Base-by-base conservation (phyloP, 2,113 vertebrate species). In the Saccopteryx leptura region DNA sequence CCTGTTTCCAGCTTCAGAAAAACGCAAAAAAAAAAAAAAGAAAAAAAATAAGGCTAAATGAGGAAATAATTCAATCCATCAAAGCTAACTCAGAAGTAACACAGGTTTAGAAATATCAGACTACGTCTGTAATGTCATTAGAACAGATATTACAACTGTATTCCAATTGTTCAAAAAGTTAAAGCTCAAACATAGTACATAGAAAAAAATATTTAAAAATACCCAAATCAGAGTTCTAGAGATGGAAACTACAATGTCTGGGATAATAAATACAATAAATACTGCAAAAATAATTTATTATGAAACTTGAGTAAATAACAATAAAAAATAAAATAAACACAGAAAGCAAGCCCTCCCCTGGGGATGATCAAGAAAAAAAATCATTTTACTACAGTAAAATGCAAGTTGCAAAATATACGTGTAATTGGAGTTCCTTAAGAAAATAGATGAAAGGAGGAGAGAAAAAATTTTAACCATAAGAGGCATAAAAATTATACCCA, bases 301-400 rank as follows among this genome's bases (percentile, higher is more conserved):
- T 13, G 13, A 0, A 68, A 48, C 8, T 58, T 18, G 15, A 89
- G 7, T 4, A 15, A 54, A 24, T 56, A 79, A 2, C 5, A 93
- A 80, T 12, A 33, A 72, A 89, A 90, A 54, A 78, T 93, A 18
- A 84, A n/a, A 89, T 15, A 93, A 90, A 54, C 5, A 54, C 13
- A 56, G 9, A 84, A 46, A 58, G 24, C 82, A 61, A 15, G 52
- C 4, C 4, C 7, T 61, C 7, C 12, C 6, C 19, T 48, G 1
- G 66, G 63, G 9, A 31, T 19, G 66, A 10, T 26, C 90, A 78
- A 65, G 13, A 5, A 81, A 28, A 10, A 26, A 26, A 7, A 7
- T n/a, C 14, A 26, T 2, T 86, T 54, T 18, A 21, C 23, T 68
- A 3, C n/a, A 81, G 3, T 52, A 50, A 54, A 90, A 71, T 60